Conservation (phyloP, 2,888 invertebrate genomes). For the Dinocampus coccinellae region DNA sequence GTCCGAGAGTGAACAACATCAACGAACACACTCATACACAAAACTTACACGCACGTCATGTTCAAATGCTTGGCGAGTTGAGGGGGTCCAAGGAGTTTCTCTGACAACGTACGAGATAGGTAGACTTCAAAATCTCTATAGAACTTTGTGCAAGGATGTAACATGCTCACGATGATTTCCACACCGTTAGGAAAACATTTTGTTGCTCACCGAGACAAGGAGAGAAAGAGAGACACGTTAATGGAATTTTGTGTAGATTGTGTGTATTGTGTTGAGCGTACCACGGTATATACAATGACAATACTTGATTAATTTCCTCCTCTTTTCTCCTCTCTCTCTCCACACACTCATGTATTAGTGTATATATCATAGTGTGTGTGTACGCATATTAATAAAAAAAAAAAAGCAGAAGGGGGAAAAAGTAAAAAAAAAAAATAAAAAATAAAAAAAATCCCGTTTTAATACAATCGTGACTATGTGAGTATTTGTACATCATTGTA, state of each 20-base stretch:
- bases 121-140: background rate
- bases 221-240: slow-evolving; percentile 9
- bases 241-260: slow-evolving; percentile 14
- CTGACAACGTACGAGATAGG: background rate
- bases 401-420: background rate
- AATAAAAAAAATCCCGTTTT: background rate
- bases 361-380: background rate
- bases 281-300: background rate
- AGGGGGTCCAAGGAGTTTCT: background rate
- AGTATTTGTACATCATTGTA: no score
- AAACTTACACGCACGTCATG: slow-evolving; percentile 12
- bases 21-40: background rate
- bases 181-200: background rate
- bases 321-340: background rate
- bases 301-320: slow-evolving; percentile 14
- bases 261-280: background rate
- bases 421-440: no score
- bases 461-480: no score
- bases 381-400: background rate
- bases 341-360: background rate
- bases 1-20: background rate
- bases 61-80: background rate
- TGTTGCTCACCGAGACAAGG: background rate
- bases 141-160: background rate
- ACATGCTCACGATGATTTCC: background rate